Evolutionary conservation across 2,113 vertebrate species (phyloP).

Genomic region (Equus przewalskii): DNA sequence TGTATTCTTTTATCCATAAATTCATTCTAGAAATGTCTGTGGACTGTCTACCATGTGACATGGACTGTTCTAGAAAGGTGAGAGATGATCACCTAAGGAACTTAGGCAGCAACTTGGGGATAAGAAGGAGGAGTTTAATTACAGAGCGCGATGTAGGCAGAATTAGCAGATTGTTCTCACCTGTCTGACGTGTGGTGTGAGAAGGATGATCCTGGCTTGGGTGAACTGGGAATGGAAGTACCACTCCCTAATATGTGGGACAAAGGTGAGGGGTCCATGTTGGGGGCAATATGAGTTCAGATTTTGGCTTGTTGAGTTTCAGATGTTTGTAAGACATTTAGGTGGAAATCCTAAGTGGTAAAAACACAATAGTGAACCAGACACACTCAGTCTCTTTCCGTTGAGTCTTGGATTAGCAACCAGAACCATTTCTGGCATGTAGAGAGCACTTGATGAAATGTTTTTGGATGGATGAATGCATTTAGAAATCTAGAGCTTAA

Average conservation of each 20-base stretch:
- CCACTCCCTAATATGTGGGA: not conserved
- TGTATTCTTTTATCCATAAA: not conserved
- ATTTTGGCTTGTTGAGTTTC: not conserved
- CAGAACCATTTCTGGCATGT: not conserved
- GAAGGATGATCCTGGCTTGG: not conserved
- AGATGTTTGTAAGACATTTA: not conserved
- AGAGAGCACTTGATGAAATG: not conserved
- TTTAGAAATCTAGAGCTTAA: not conserved
- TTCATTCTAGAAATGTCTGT: not conserved
- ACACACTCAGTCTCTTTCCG: not conserved
- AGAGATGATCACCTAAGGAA: not conserved
- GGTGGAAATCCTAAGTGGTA: not conserved
- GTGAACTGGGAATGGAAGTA: not conserved
- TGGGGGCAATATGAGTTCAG: not conserved
- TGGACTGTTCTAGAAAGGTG: not conserved
- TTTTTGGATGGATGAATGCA: not conserved
- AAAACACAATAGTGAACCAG: not conserved
- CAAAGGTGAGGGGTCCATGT: not conserved
- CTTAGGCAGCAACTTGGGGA: not conserved
- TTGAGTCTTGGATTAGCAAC: not conserved
- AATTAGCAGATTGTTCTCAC: not conserved
- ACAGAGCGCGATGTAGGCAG: not conserved
- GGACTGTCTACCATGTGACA: not conserved
- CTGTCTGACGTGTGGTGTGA: not conserved
- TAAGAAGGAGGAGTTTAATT: not conserved